These are phyloP conservation scores for Crenichthys baileyi DNA, from an alignment of 2,797 vertebrate species.

Conservation along the genomic window DNA sequence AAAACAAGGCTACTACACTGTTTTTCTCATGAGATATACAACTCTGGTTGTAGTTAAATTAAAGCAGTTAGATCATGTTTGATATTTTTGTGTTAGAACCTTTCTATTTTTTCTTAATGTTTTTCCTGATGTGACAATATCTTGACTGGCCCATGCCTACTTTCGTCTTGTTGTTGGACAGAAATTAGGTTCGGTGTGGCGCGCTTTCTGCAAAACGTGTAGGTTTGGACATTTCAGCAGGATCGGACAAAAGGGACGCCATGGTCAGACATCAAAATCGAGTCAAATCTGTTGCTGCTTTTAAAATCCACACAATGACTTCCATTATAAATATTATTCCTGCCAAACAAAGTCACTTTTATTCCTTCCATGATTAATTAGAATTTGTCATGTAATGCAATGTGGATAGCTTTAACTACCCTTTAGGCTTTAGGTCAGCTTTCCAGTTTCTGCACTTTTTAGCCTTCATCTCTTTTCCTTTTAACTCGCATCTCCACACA, in stretches of 20 bases:
- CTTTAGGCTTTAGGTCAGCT: slow-evolving; percentile 53
- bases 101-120: neutral
- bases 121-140: neutral
- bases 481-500: slow-evolving; percentile 16
- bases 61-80: no score
- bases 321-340: slow-evolving; percentile 62
- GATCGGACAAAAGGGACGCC: neutral
- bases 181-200: slow-evolving; percentile 58
- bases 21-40: neutral
- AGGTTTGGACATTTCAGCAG: slow-evolving; percentile 34
- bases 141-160: neutral
- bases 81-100: neutral
- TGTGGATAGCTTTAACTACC: slow-evolving; percentile 64
- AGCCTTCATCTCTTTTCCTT: slow-evolving; percentile 30
- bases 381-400: slow-evolving; percentile 48
- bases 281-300: neutral
- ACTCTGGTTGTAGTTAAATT: neutral
- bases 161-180: slow-evolving; percentile 59
- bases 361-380: slow-evolving; percentile 46
- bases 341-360: slow-evolving; percentile 78
- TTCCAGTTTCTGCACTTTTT: slow-evolving; percentile 29
- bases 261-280: neutral
- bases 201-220: slow-evolving; percentile 25
- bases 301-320: slow-evolving; percentile 36
- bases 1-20: neutral